Evolutionary conservation across 1,140 invertebrate genomes (phyloP).

Genomic region (Drosophila mauritiana): DNA sequence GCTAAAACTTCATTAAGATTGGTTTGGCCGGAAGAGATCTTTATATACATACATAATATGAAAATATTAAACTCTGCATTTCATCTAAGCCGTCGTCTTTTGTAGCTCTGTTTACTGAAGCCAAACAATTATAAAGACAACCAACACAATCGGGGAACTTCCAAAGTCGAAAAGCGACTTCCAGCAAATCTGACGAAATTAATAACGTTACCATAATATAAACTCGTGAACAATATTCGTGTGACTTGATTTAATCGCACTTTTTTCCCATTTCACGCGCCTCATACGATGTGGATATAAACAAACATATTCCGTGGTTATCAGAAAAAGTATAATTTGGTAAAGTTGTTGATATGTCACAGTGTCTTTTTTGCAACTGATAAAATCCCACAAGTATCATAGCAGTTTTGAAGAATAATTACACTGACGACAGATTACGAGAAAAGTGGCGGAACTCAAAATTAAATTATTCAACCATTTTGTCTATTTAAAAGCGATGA

Average conservation of each 20-base stretch:
- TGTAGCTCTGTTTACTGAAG: no score
- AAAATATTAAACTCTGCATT: no score
- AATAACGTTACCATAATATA: slow-evolving; percentile 2
- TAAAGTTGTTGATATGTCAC: slow-evolving; percentile 12
- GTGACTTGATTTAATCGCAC: slow-evolving; percentile 31
- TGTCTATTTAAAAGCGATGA: background rate
- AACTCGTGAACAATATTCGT: slow-evolving; percentile 36
- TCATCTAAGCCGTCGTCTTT: no score
- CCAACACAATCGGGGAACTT: background rate
- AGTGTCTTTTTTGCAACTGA: slow-evolving; percentile 7
- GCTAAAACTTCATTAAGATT: slow-evolving; percentile 38
- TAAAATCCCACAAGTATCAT: slow-evolving; percentile 35
- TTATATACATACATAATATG: no score
- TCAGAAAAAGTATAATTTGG: slow-evolving; percentile 25
- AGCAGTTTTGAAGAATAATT: slow-evolving; percentile 9
- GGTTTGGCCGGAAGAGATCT: background rate
- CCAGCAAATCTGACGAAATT: slow-evolving; percentile 24
- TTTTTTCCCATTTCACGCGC: slow-evolving; percentile 18
- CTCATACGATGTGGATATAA: slow-evolving; percentile 21
- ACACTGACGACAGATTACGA: slow-evolving; percentile 30
- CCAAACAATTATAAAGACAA: background rate
- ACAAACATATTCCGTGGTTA: slow-evolving; percentile 29
- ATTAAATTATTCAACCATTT: background rate
- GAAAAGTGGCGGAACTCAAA: slow-evolving; percentile 19
- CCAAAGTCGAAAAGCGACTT: background rate